A percentile compares a stretch with the other conserved stretches of the same genome.
Evolutionary conservation across 2,113 vertebrate species (phyloP).

Genomic region (Ceyx cyanopectus): DNA sequence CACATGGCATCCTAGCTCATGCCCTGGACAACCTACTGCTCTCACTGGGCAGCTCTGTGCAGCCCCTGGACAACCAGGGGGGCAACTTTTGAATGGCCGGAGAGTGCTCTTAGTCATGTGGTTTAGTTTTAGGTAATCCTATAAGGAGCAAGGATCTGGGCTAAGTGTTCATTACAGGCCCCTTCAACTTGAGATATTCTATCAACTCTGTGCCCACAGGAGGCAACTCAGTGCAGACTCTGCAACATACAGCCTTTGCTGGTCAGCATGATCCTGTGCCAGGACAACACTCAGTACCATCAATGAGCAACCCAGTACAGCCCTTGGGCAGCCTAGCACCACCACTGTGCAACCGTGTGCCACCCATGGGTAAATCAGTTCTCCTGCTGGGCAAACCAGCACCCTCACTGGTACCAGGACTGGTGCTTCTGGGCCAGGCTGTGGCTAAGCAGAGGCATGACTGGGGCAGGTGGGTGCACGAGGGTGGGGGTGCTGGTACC

Average conservation of each 20-base stretch:
- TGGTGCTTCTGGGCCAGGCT: neutral
- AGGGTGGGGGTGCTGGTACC: neutral
- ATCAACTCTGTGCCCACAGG: neutral
- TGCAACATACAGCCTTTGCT: neutral
- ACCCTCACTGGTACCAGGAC: neutral
- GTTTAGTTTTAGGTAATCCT: too few species aligned
- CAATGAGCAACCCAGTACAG: neutral
- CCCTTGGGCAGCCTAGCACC: neutral
- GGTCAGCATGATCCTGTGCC: neutral
- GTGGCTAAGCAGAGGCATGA: rapidly evolving
- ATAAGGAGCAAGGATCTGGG: neutral
- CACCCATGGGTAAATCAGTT: neutral
- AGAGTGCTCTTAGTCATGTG: neutral
- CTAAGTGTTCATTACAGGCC: neutral
- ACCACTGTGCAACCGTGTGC: too few species aligned
- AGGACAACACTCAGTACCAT: neutral
- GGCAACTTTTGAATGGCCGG: neutral
- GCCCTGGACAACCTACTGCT: neutral
- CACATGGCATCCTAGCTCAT: neutral
- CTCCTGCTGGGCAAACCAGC: neutral
- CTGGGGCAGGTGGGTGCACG: too few species aligned
- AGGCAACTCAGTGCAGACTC: too few species aligned
- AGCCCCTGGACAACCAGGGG: neutral
- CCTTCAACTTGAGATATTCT: neutral
- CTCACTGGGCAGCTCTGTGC: neutral